These are phyloP conservation scores for Cryptus viduatorius DNA, from an alignment of 2,888 invertebrate genomes.

Conservation along the genomic window DNA sequence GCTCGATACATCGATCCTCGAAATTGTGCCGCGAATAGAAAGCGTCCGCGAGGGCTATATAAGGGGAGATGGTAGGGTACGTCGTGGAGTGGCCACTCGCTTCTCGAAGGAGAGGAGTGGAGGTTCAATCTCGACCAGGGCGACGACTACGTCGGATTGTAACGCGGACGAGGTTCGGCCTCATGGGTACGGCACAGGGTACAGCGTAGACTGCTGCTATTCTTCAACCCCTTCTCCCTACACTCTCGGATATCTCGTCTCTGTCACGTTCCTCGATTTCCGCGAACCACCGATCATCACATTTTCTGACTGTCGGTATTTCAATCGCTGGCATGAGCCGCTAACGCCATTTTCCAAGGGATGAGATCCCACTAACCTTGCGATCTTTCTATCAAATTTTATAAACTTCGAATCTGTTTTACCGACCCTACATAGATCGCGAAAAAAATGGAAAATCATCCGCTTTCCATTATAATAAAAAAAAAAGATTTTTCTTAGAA, in stretches of 20 bases:
- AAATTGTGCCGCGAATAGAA: conserved; percentile 82
- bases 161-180: conserved; percentile 15
- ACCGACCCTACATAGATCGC: background rate
- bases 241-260: conserved; percentile 19
- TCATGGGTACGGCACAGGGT: background rate
- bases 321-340: background rate
- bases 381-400: background rate
- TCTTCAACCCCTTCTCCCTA: conserved; percentile 24
- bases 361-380: background rate
- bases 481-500: too few relatives aligned
- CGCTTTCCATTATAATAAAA: too few relatives aligned
- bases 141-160: conserved; percentile 48
- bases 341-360: background rate
- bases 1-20: conserved; percentile 82
- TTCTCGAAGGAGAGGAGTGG: conserved; percentile 59
- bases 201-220: conserved; percentile 8
- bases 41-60: conserved; percentile 68
- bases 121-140: conserved; percentile 59
- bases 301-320: conserved; percentile 7
- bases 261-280: background rate
- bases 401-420: background rate
- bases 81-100: conserved; percentile 60
- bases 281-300: background rate
- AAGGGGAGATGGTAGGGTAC: conserved; percentile 47
- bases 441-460: background rate